These are phyloP conservation scores for Ammodytes dubius DNA, from an alignment of 2,113 vertebrate species.

Conservation along the genomic window DNA sequence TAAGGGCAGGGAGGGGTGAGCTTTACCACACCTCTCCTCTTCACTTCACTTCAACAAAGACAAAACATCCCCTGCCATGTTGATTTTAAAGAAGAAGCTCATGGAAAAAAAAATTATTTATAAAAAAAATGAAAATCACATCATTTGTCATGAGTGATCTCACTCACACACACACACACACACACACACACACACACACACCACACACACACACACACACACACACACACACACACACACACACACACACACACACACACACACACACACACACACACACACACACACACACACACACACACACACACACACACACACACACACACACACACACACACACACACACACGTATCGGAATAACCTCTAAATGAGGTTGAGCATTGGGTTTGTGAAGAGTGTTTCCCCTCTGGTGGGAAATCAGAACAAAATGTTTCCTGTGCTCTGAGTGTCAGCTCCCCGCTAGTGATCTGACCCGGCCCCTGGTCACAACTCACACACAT, in stretches of 20 bases:
- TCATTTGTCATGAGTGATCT: conserved; percentile 29
- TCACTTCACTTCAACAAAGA: conserved; percentile 65
- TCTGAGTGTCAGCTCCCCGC: conserved; percentile 53
- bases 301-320: too few species aligned
- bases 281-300: too few species aligned
- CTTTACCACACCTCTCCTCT: conserved; percentile 47
- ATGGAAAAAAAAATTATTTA: conserved; percentile 31
- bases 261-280: too few species aligned
- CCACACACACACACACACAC: too few species aligned
- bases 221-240: too few species aligned
- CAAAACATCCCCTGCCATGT: conserved; percentile 42
- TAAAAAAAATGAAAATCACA: too few species aligned
- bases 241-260: too few species aligned
- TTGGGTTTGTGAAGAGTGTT: conserved; percentile 70
- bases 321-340: too few species aligned
- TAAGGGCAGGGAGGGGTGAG: conserved; percentile 76
- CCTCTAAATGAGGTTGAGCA: conserved; percentile 66
- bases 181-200: too few species aligned
- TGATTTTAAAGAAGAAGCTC: conserved; percentile 44
- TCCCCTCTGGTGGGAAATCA: conserved; percentile 74
- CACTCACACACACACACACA: conserved; percentile 2
- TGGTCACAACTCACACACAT: conserved; percentile 60
- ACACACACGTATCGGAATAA: conserved; percentile 47
- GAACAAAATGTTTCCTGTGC: conserved; percentile 80
- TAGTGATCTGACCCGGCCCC: conserved; percentile 63